Base-by-base conservation (phyloP, 2,113 vertebrate species). In the Atlantisia rogersi region DNA sequence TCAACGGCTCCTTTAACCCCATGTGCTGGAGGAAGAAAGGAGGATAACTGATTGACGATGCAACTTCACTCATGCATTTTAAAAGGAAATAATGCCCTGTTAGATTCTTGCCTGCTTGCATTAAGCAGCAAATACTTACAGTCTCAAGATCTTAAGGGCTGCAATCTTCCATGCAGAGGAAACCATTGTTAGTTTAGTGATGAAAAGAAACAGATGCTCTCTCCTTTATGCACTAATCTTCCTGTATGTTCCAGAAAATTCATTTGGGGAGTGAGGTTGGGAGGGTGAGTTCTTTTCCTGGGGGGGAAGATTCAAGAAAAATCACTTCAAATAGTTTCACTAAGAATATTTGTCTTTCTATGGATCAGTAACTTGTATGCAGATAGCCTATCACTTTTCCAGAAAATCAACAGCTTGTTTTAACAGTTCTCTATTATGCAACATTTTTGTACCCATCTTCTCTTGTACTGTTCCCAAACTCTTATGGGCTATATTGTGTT, bases 241-340 rank as follows among this genome's bases (percentile, higher is more conserved):
- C 67, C 56, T 88, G 17, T 42, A 81, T 68, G 35, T 79, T 94
- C 73, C 79, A 90, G 88, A 96, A 95, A 96, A 94, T 76, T 62
- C 83, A 42, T 82, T 58, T 85, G 50, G 25, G 32, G 29, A 70
- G 50, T 13, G 6, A 55, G 77, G 35, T 8, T 80, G 32, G 10
- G 0, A 28, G 25, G 11, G 6, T 52, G 63, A 74, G 13, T 55
- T 77, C 42, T 80, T 93, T 56, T 87, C 22, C 60, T 65, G 32
- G 8, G 24, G 81, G 32, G 82, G 37, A 76, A 68, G n/a, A 60
- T 44, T 76, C 65, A 65, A 56, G 35, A 82, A 58, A 88, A 90
- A 84, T 70, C 12, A 55, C 18, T 82, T 88, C 50, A 86, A 62
- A 31, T 32, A 83, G 26, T n/a, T 50, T 86, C n/a, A 16, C 21